Evolutionary conservation across 1,140 invertebrate genomes (phyloP).

Genomic region (Lucilia cuprina): DNA sequence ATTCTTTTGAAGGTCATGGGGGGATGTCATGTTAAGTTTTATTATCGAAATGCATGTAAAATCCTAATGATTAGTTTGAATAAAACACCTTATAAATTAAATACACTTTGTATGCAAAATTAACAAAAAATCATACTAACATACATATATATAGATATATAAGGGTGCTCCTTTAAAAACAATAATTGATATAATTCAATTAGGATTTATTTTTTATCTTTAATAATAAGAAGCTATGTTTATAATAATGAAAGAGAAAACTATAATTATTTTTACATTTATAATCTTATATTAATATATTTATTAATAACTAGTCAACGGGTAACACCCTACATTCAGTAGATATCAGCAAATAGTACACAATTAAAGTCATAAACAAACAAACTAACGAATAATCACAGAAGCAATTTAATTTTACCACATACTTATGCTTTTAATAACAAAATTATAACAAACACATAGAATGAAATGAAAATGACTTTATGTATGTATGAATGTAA

Average conservation of each 20-base stretch:
- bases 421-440: background rate
- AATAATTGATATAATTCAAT: too few species aligned
- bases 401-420: constrained; percentile 15
- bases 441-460: background rate
- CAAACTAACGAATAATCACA: background rate
- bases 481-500: too few species aligned
- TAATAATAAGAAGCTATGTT: too few species aligned
- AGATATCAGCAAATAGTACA: background rate
- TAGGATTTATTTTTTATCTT: too few species aligned
- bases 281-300: too few species aligned
- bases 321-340: background rate
- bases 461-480: background rate
- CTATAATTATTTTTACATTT: too few species aligned
- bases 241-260: too few species aligned
- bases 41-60: background rate
- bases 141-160: background rate
- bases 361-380: background rate
- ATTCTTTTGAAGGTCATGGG: background rate
- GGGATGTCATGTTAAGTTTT: background rate
- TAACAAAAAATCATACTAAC: background rate
- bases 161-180: too few species aligned
- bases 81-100: background rate
- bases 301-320: too few species aligned
- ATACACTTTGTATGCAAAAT: constrained; percentile 13
- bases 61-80: background rate